These are phyloP conservation scores for Calliopsis andreniformis DNA, from an alignment of 1,140 invertebrate genomes.

Conservation along the genomic window DNA sequence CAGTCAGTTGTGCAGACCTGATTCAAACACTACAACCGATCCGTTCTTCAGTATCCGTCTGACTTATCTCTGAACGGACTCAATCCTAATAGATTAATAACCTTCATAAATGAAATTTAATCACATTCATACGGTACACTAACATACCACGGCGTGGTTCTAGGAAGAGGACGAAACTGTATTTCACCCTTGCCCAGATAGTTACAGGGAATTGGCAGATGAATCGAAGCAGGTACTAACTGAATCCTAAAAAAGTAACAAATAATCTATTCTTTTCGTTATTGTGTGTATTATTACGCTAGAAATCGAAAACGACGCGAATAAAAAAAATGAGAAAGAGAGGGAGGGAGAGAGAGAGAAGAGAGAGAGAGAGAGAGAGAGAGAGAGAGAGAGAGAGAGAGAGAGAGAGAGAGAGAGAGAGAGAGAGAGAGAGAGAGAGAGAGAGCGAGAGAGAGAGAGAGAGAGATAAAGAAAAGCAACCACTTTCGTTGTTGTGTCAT, in stretches of 20 bases:
- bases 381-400: background rate
- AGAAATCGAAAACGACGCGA: background rate
- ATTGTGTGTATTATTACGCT: conserved; percentile 6
- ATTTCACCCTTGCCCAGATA: conserved; percentile 80
- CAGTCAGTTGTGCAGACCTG: no score
- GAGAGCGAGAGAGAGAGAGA: background rate
- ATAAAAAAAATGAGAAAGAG: background rate
- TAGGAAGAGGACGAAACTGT: conserved; percentile 73
- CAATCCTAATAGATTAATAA: background rate
- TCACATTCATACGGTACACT: background rate
- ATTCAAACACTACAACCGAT: no score
- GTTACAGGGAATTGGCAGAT: conserved; percentile 80
- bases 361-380: background rate
- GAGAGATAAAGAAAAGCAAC: no score
- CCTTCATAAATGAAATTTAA: no score
- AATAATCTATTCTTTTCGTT: conserved; percentile 32
- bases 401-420: background rate
- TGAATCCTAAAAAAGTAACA: conserved; percentile 49
- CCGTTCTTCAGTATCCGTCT: no score
- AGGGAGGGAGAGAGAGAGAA: background rate
- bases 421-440: background rate
- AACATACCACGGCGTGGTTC: conserved; percentile 36
- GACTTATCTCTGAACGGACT: background rate
- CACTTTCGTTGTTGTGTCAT: background rate
- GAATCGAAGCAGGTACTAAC: conserved; percentile 80